These are phyloP conservation scores for Takifugu rubripes DNA, from an alignment of 2,797 vertebrate genomes.

Conservation along the genomic window DNA sequence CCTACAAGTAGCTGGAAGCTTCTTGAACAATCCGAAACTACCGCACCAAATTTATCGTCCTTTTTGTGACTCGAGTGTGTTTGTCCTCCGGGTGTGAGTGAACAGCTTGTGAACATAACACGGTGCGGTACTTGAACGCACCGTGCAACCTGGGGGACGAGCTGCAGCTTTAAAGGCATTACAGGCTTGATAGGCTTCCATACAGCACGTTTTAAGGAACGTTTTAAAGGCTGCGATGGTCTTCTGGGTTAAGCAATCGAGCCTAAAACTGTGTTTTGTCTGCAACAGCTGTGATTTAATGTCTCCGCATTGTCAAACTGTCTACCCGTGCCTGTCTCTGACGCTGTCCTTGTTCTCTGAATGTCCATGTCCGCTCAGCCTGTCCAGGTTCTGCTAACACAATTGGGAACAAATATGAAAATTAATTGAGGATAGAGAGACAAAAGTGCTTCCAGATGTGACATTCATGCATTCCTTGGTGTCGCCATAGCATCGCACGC, in stretches of 20 bases:
- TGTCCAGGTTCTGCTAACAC: constrained; percentile 21
- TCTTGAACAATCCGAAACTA: neutral
- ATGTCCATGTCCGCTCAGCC: constrained; percentile 66
- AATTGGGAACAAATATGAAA: constrained; percentile 11
- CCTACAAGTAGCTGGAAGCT: constrained; percentile 1
- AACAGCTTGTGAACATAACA: constrained; percentile 1
- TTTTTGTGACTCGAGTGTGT: neutral
- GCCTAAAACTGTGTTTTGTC: neutral
- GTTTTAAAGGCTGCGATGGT: too few species aligned
- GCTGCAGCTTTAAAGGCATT: constrained; percentile 15
- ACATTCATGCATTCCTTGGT: constrained; percentile 26
- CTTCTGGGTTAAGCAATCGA: too few species aligned
- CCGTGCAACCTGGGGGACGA: neutral
- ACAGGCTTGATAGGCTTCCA: too few species aligned
- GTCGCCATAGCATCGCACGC: constrained; percentile 40
- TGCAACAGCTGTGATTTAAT: neutral
- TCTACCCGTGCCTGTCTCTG: constrained; percentile 69
- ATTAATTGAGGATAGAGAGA: constrained; percentile 51
- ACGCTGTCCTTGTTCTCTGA: constrained; percentile 69
- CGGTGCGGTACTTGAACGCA: constrained; percentile 4
- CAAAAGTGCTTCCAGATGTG: constrained; percentile 21
- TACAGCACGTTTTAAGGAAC: too few species aligned
- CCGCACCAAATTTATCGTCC: neutral
- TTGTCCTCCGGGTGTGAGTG: constrained; percentile 5
- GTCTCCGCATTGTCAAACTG: constrained; percentile 70